Evolutionary conservation across 2,113 vertebrate genomes (phyloP), one percentile per base, ranked within the genome.

Genomic region (Rhizomys pruinosus): DNA sequence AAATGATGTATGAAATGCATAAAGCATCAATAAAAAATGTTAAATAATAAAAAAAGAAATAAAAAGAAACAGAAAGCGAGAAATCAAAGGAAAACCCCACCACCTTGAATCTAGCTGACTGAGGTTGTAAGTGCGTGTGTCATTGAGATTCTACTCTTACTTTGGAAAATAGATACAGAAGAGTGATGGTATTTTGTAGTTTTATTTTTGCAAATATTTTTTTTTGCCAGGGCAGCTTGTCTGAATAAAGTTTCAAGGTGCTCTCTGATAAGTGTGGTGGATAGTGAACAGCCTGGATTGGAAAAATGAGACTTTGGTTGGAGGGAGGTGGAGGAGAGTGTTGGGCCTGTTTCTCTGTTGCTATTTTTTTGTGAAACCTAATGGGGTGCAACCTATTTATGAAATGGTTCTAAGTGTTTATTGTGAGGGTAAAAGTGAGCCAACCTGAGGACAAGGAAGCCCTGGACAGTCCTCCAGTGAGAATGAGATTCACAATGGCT

Each of bases 61-160:
- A n/a, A n/a, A n/a, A n/a, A n/a, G n/a, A n/a, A n/a, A n/a, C n/a
- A 63, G 61, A 80, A 92, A 76, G 80, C 64, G 59, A 55, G 15
- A 94, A 78, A 68, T 92, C 52, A 80, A 93, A 96, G 57, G 68
- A 77, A 92, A 84, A 20, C 27, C 32, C 37, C n/a, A 81, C 13
- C 19, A 64, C 78, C 90, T 92, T 79, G 59, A 61, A 9, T 78
- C 4, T 19, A 44, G 73, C 25, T 89, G 59, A 71, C n/a, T 55
- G 4, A 44, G 47, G 47, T 22, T 90, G 27, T 25, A 84, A 55
- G 57, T 25, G 7, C n/a, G 25, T 29, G 3, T 79, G 32, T 80
- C 81, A 52, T 52, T 61, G 66, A 23, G 17, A 29, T 88, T 11
- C 42, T 73, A 64, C 59, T 78, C 39, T 87, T 55, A 4, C 44